phyloP scores from a whole-genome alignment of 2,797 vertebrate species.

The Nannoperca australis region DNA sequence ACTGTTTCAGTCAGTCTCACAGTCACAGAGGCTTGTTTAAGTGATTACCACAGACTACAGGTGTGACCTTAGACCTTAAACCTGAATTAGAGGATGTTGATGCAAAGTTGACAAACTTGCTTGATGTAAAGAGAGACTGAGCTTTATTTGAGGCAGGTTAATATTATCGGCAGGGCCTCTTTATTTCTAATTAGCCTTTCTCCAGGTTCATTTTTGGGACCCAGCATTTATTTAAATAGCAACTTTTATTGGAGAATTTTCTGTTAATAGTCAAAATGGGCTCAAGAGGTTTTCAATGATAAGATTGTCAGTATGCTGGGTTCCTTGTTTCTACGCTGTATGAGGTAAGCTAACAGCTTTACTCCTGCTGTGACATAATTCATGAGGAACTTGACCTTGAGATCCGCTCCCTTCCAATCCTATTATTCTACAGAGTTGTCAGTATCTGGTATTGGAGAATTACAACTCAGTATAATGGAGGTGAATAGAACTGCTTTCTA shows the following conservation, averaged over 20 bases:
- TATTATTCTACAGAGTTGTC: conserved; percentile 45
- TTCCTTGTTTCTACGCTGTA: background rate
- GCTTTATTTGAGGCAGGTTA: background rate
- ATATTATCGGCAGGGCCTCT: background rate
- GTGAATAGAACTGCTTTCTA: background rate
- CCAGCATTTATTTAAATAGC: background rate
- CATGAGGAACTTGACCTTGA: conserved; percentile 34
- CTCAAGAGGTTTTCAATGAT: background rate
- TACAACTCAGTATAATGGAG: background rate
- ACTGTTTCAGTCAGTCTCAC: conserved; percentile 8
- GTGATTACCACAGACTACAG: background rate
- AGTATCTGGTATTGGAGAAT: background rate
- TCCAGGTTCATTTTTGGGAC: background rate
- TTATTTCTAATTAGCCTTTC: background rate
- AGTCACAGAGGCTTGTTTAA: background rate
- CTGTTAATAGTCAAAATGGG: background rate
- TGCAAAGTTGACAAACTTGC: background rate
- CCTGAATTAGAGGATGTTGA: background rate
- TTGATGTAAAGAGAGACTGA: background rate
- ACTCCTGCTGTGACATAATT: conserved; percentile 50
- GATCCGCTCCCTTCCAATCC: conserved; percentile 48
- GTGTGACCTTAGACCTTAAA: conserved; percentile 21
- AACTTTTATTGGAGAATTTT: background rate
- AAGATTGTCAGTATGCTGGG: background rate
- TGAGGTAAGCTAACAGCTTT: conserved; percentile 34